phyloP scores from a whole-genome alignment of 2,113 vertebrate genomes.

The Sisor rabdophorus region DNA sequence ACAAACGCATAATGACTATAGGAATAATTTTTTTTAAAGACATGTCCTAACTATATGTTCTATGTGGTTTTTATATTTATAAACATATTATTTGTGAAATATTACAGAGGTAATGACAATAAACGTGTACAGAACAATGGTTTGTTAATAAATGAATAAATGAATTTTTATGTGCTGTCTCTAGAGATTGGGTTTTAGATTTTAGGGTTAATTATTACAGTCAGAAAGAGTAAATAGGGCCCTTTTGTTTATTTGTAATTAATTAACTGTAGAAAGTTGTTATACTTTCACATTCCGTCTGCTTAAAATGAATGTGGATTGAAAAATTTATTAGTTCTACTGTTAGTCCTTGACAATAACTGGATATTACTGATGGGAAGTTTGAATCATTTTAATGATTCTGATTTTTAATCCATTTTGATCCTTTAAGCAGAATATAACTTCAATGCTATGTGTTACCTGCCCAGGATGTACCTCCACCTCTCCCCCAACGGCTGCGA shows the following conservation, averaged over 20 bases:
- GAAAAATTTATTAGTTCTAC: too few relatives aligned
- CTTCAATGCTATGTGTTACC: too few relatives aligned
- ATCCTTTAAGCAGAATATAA: too few relatives aligned
- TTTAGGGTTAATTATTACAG: background rate
- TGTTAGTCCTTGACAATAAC: too few relatives aligned
- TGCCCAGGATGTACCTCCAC: too few relatives aligned
- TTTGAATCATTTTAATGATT: too few relatives aligned
- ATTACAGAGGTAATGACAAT: slow-evolving; percentile 63
- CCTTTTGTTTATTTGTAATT: background rate
- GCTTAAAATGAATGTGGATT: too few relatives aligned
- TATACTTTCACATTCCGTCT: background rate
- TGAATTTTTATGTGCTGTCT: slow-evolving; percentile 73
- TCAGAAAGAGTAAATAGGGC: background rate
- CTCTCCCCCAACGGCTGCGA: too few relatives aligned
- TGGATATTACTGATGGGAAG: too few relatives aligned
- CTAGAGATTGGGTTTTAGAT: slow-evolving; percentile 40
- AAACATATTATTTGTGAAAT: slow-evolving; percentile 72
- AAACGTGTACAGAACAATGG: slow-evolving; percentile 66
- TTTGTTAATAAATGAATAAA: slow-evolving; percentile 78
- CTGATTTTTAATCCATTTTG: too few relatives aligned
- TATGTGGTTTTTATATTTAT: slow-evolving; percentile 76
- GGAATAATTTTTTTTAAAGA: slow-evolving; percentile 55
- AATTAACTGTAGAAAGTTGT: background rate
- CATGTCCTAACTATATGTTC: slow-evolving; percentile 53
- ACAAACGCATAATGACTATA: slow-evolving; percentile 45